Evolutionary conservation across 2,797 vertebrate species (phyloP), one percentile per base, ranked within the genome.

Genomic region (Salarias fasciatus): DNA sequence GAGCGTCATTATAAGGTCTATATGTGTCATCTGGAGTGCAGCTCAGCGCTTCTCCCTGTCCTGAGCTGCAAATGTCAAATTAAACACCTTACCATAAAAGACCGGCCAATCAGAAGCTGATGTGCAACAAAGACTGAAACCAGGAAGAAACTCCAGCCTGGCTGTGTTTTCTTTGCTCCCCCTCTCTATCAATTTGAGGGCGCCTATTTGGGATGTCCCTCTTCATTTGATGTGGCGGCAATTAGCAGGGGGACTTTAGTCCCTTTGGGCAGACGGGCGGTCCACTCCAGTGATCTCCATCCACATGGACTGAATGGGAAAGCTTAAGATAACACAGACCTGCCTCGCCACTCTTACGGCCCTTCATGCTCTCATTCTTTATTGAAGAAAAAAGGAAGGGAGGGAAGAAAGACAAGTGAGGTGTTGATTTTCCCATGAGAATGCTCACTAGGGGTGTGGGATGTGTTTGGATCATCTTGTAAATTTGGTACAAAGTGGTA

Each of bases 191-290:
- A 87, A 88, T 92, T 91, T 90, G 85, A 89, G 92, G 91, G 90
- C 90, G 91, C 85, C 89, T 91, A 82, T 82, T 70, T 81, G 74
- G 83, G 91, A 89, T 91, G 88, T 87, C 89, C 88, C 86, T 79
- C 60, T 89, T 94, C 92, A 95, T 95, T 94, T 96, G 93, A 96
- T 95, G 94, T 95, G 92, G 94, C 93, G 92, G 90, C 92, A 94
- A 94, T 95, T 96, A 96, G 93, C 81, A 82, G 75, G 86, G 74
- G 84, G 84, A 94, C 93, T 94, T 95, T 91, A 94, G 93, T 93
- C 86, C 79, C 89, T 76, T 85, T 59, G 84, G 63, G 15, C 77
- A 93, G 92, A 92, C 91, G 77, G 90, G 63, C 88, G 69, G 85
- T 88, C 88, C 90, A 91, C 94, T 93, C 90, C 94, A 94, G 91